phyloP scores from a whole-genome alignment of 2,888 invertebrate genomes.

The Phrixothrix hirtus region DNA sequence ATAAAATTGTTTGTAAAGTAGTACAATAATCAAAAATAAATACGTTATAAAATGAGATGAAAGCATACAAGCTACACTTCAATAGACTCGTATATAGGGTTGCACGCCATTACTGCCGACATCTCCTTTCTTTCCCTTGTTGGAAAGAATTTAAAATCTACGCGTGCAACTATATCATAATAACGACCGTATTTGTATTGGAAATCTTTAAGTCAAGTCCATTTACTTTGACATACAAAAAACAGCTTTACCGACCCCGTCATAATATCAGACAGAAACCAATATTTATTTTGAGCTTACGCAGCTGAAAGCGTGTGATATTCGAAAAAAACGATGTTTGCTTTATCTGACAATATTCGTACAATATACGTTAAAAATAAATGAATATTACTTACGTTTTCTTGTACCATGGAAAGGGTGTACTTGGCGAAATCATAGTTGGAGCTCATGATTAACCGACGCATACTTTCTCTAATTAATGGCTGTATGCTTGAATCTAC shows the following conservation, averaged over 20 bases:
- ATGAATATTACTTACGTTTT: constrained; percentile 67
- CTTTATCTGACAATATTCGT: constrained; percentile 36
- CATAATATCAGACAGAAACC: constrained; percentile 46
- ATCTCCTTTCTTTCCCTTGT: constrained; percentile 8
- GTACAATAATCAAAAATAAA: too few relatives aligned
- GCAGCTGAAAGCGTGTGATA: constrained; percentile 44
- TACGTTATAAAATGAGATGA: constrained; percentile 24
- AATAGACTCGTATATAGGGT: constrained; percentile 23
- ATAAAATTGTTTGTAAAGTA: too few relatives aligned
- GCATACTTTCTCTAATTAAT: constrained; percentile 70
- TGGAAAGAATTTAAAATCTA: constrained; percentile 8
- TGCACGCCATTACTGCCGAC: constrained; percentile 17
- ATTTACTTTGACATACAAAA: constrained; percentile 36
- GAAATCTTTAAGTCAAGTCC: constrained; percentile 36
- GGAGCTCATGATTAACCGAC: constrained; percentile 75
- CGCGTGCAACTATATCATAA: constrained; percentile 29
- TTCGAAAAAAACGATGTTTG: constrained; percentile 42
- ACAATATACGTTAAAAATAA: constrained; percentile 34
- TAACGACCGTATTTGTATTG: constrained; percentile 39
- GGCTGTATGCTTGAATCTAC: constrained; percentile 81
- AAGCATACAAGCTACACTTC: constrained; percentile 18
- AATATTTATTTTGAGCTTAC: constrained; percentile 49
- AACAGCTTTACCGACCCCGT: constrained; percentile 40
- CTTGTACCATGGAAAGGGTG: constrained; percentile 79
- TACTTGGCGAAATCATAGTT: constrained; percentile 69